phyloP scores from a whole-genome alignment of 1,140 invertebrate genomes.

The Trichonephila clavata region DNA sequence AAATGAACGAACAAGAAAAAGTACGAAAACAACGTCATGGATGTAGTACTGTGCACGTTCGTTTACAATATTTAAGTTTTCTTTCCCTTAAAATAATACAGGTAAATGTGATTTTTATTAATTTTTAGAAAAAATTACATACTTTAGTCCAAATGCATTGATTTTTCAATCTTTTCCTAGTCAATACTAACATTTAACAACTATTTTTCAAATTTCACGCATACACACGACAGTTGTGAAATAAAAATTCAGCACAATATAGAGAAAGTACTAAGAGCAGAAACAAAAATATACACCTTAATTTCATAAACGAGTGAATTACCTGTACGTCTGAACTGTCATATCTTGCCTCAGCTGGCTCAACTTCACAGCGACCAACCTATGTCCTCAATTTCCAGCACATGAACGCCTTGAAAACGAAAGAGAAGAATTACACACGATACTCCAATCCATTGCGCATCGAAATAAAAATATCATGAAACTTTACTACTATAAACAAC shows the following conservation, averaged over 20 bases:
- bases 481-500: background rate
- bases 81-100: background rate
- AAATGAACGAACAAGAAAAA: background rate
- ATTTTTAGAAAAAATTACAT: too few relatives aligned
- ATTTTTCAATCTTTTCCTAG: too few relatives aligned
- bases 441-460: constrained; percentile 15
- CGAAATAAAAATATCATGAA: background rate
- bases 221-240: background rate
- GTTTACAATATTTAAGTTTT: background rate
- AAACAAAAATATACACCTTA: background rate
- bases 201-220: background rate
- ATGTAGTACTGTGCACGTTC: background rate
- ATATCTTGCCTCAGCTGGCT: constrained; percentile 19
- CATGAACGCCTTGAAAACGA: constrained; percentile 25
- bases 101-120: too few relatives aligned
- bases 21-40: background rate
- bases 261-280: background rate
- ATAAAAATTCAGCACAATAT: background rate
- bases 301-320: constrained; percentile 27
- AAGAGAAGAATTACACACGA: background rate
- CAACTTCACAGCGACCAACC: constrained; percentile 1
- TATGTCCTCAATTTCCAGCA: constrained; percentile 31
- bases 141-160: too few relatives aligned
- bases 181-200: background rate
- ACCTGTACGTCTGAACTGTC: constrained; percentile 13